Base-by-base conservation (phyloP, 2,113 vertebrate species). In the Lepus europaeus region DNA sequence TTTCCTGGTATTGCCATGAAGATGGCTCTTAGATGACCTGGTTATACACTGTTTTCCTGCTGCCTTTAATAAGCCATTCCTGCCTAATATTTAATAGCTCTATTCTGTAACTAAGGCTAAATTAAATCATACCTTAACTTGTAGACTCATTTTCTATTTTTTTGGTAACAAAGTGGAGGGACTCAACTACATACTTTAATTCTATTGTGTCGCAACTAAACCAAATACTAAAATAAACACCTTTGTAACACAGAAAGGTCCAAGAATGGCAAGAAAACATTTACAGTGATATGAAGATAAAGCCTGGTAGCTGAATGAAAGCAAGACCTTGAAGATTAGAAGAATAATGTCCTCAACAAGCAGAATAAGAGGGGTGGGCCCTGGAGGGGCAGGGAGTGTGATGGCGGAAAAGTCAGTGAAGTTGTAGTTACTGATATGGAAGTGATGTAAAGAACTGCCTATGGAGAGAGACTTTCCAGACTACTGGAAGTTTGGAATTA, bases 1-100 rank as follows among this genome's bases (percentile, higher is more conserved):
- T 96, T 95, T 95, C 86, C 94, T 84, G 78, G 39, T 87, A n/a
- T 89, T 92, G 90, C 85, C 27, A 95, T 82, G 31, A 93, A 96
- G 86, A 56, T 78, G 11, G 4, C 6, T 94, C 88, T 98, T 84
- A 83, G 64, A 87, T 0, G 27, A 1, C 2, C 64, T 33, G 70
- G 20, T 77, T 94, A 68, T 45, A 51, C 19, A 25, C 5, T 82
- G 2, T 36, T 56, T 90, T 72, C 64, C 64, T 73, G 9, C 4
- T 66, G n/a, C 36, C 61, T 66, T 90, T 66, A 23, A 89, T 87
- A 92, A 19, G 20, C 13, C 1, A 59, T 33, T 70, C 17, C 29
- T 36, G 8, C 49, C 70, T 23, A 39, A 9, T 78, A 93, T 87
- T 76, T 91, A 69, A 89, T 74, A 69, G 64, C n/a, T 86, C 16